Base-by-base conservation (phyloP, 2,797 vertebrate genomes). In the Cygnus olor region DNA sequence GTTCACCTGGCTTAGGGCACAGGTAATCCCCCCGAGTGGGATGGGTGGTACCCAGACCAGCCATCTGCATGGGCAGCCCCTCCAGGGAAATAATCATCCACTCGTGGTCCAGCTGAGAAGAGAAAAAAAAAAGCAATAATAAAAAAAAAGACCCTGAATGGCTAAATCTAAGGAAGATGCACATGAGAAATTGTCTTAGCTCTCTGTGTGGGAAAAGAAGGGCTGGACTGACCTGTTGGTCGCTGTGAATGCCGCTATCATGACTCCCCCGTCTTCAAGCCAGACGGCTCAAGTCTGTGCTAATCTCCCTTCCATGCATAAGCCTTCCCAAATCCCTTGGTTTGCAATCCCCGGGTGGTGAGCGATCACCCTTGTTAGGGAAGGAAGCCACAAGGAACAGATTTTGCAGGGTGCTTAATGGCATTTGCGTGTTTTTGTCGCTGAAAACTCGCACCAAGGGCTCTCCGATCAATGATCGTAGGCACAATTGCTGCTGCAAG, bases 261-360 rank as follows among this genome's bases (percentile, higher is more conserved):
- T 71, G 30, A 30, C 76, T 84, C 60, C 91, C 38, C 71, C 8
- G 10, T 79, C 83, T 87, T 40, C 58, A 69, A 94, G 85, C 2
- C 51, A 66, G 80, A 80, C n/a, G 1, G 82, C 65, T 27, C 51
- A n/a, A 73, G 54, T 15, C 84, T 0, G 0, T 47, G 24, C 53
- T 96, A 94, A 94, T 97, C 90, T 69, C 54, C 76, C 27, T 38
- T 40, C 86, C 66, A 18, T 10, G 25, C 66, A 4, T 91, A 95
- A 77, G 21, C 78, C 51, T 77, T n/a, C 32, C 51, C 57, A 93
- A 95, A 94, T 84, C 93, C 88, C 12, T 40, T 4, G 22, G 57
- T 56, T 60, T 45, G 22, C 85, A 78, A 10, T 82, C 88, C 47
- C 54, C 1, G 15, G 17, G 42, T 56, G 34, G 42, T 38, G 56